Evolutionary conservation across 2,888 invertebrate species (phyloP), one percentile per base, ranked within the genome.

Genomic region (Platycnemis pennipes): DNA sequence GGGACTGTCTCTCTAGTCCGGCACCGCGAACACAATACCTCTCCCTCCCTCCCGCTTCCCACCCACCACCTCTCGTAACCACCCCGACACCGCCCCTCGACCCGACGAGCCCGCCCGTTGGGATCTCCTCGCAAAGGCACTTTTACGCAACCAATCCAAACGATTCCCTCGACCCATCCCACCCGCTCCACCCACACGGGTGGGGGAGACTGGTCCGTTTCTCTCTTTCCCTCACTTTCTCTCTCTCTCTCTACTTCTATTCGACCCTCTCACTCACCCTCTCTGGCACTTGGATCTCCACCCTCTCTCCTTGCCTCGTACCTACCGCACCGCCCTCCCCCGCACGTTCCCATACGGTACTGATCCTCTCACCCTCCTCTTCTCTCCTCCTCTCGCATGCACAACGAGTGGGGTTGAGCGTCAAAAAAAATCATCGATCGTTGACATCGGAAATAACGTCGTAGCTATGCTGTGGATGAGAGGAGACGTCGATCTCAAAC

Each of bases 161-260:
- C 87, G n/a, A n/a, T 44, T 22, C 87, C 87, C 37, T 37, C 11
- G 1, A 2, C 77, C 77, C 16, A 26, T 22, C 19, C 86, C 42
- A 45, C 87, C 46, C 49, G 46, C 37, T 45, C 42, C 91, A 8
- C 56, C 91, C 31, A 42, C 91, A n/a, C 56, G 63, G 49, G 63
- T 42, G 77, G 16, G 37, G 42, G 42, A 31, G 89, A 89, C 89
- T 89, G 89, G 89, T 53, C 56, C 89, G 89, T 89, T 53, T 53
- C 53, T 45, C 45, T n/a, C 31, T 89, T 7, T 89, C 49, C 22
- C 37, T 89, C 31, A 56, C 56, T 13, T 44, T 5, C 63, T 44
- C 77, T 77, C 37, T 5, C 77, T 77, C 31, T 37, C 22, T 53
- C 89, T 37, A 5, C 46, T 46, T 46, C 88, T n/a, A 26, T 16